Evolutionary conservation across 92 coral and sea anemone species (phyloP), one percentile per base, ranked within the genome.

Genomic region (Anthopleura xanthogrammica): DNA sequence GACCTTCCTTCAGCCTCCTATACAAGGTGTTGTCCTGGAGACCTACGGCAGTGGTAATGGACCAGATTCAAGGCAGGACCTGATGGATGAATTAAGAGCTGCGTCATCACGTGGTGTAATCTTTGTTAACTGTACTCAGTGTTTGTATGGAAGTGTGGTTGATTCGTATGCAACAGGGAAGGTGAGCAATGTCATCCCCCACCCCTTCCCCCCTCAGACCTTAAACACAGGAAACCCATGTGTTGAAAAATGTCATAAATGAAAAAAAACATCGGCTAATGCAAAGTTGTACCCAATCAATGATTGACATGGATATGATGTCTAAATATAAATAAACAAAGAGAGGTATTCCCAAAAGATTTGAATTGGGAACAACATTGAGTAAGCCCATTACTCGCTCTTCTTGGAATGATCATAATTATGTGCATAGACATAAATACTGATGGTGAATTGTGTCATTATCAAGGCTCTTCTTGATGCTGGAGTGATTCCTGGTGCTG

Each of bases 31-130:
- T 2, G 98, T 96, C 12, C 88, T 96, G 46, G 99, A 96, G 85
- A 94, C 99, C 7, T 96, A 94, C 57, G 98, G 99, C 23, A 77
- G 86, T 48, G 99, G 99, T 41, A 96, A 96, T 85, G 97, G 95
- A 2, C 99, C 99, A 41, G 95, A 92, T 76, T 83, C 92, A 75
- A 87, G 99, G 8, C 68, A 87, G 55, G 96, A 91, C 66, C 82
- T 96, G n/a, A 29, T 96, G 77, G 80, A 94, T 60, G 93, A 85
- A 70, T 77, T 96, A 52, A 75, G 68, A 84, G 50, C 80, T 43
- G 99, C 99, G 0, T 86, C 92, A 60, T 83, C 90, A 39, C 76
- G 99, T 76, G 98, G 98, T 80, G 99, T 96, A 42, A 80, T 96
- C 65, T 87, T 96, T 80, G 85, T 94, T 52, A 96, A 96, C 81